Base-by-base conservation (phyloP, 2,888 invertebrate species). In the Scaptomyza parva region DNA sequence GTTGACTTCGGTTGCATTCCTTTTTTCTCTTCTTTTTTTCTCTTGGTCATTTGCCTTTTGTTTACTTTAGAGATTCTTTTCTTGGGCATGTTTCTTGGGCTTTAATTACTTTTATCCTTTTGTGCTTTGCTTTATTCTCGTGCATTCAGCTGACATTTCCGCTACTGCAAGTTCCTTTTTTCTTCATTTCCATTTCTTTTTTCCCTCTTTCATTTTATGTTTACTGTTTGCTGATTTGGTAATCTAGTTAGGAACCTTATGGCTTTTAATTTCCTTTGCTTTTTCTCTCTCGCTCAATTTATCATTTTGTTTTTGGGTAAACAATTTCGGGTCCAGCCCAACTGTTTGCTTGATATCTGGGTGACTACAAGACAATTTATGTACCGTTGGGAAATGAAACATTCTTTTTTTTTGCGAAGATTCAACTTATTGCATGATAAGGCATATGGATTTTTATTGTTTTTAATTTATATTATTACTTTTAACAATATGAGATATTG, bases 241-340 rank as follows among this genome's bases (percentile, higher is more conserved):
- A 76, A 88, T 88, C 84, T 80, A 73, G 67, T 79, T 72, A 57
- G 63, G 61, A 59, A 54, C 88, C 82, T 83, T 88, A 88, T 88
- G 88, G 65, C 76, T 78, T 84, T 88, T 84, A 87, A 88, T 84
- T 84, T 84, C 88, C 84, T 85, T 71, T 65, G 35, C 88, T 62
- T 54, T 62, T 54, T 61, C 61, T 66, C 64, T 63, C 57, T 61
- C 59, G 67, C 66, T 68, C 73, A 88, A 88, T 82, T 88, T 82
- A 82, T 82, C 88, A 88, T 83, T 70, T 64, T 52, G 59, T 44
- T 53, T 48, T 54, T 37, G 58, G 60, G 43, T 57, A 55, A 58
- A 52, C 39, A 64, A 54, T 54, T 47, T 47, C 39, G 58, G 17
- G 35, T 30, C 3, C 6, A 9, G 11, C 35, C 3, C 11, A 11